Percentiles rank a stretch among this genome's conserved stretches.
Evolutionary conservation across 1,140 invertebrate species (phyloP).

Genomic region (Agrypnia vestita): DNA sequence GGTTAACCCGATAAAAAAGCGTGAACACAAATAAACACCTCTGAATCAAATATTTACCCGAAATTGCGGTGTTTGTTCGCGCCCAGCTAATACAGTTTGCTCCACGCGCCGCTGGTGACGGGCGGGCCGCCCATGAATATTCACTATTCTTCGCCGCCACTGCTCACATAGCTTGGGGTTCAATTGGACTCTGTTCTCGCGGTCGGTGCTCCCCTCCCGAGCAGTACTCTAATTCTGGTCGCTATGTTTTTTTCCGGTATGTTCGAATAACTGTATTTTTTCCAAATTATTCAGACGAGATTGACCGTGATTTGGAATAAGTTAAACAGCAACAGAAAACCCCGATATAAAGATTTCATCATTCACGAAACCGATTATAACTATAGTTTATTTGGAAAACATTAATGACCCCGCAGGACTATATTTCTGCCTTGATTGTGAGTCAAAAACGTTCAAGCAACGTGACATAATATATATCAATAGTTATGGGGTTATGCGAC

Average conservation of each 20-base stretch:
- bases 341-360: too few relatives aligned
- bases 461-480: too few relatives aligned
- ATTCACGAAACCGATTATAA: too few relatives aligned
- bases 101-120: neutral
- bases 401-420: too few relatives aligned
- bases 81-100: constrained; percentile 6
- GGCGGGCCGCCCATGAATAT: constrained; percentile 27
- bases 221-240: neutral
- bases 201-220: neutral
- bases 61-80: constrained; percentile 6
- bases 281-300: neutral
- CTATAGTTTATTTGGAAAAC: too few relatives aligned
- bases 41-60: constrained; percentile 7
- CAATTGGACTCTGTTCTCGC: constrained; percentile 21
- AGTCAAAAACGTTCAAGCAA: too few relatives aligned
- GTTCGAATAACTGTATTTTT: constrained; percentile 2
- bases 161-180: constrained; percentile 3
- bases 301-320: too few relatives aligned
- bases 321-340: too few relatives aligned
- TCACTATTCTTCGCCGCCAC: constrained; percentile 3
- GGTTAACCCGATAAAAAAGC: too few relatives aligned
- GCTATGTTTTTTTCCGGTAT: constrained; percentile 18
- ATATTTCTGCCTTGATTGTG: too few relatives aligned
- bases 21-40: neutral
- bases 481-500: too few relatives aligned